Conservation (phyloP, 2,113 vertebrate genomes). For the Lethenteron reissneri region DNA sequence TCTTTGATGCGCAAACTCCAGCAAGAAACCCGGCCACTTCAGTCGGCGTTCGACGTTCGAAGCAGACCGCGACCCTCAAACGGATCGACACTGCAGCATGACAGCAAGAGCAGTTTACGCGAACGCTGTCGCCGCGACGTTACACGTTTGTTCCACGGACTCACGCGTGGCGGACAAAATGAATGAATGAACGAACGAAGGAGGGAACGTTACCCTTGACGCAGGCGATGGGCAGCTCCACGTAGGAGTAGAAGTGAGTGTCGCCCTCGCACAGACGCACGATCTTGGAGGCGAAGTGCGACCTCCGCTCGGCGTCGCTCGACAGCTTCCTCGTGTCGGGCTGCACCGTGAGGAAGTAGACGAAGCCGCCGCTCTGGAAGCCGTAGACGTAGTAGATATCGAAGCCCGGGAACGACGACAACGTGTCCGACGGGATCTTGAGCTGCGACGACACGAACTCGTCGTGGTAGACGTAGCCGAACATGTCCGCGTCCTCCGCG, state of each 20-base stretch:
- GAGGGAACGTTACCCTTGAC: slow-evolving; percentile 23
- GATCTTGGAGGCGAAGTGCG: slow-evolving; percentile 70
- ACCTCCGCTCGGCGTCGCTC: slow-evolving; percentile 45
- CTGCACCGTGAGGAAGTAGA: slow-evolving; percentile 65
- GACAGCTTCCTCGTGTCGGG: slow-evolving; percentile 58
- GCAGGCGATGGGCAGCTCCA: slow-evolving; percentile 67
- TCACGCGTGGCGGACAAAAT: too few species aligned
- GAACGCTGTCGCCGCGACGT: too few species aligned
- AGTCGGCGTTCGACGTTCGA: too few species aligned
- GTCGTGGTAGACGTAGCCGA: slow-evolving; percentile 60
- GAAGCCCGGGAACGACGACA: slow-evolving; percentile 55
- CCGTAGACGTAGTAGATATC: slow-evolving; percentile 74
- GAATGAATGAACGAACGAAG: too few species aligned
- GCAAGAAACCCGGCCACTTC: too few species aligned
- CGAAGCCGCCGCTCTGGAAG: slow-evolving; percentile 51
- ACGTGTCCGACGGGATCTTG: slow-evolving; percentile 63
- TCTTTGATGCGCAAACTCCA: too few species aligned
- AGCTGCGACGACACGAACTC: slow-evolving; percentile 75
- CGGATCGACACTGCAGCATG: too few species aligned
- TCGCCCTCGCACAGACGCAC: slow-evolving; percentile 60
- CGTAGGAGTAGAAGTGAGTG: slow-evolving; percentile 63
- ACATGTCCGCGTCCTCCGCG: slow-evolving; percentile 51
- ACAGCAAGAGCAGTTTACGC: too few species aligned
- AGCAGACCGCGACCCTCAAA: too few species aligned
- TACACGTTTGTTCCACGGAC: too few species aligned